Evolutionary conservation across 2,113 vertebrate species (phyloP).

Genomic region (Tenrec ecaudatus): DNA sequence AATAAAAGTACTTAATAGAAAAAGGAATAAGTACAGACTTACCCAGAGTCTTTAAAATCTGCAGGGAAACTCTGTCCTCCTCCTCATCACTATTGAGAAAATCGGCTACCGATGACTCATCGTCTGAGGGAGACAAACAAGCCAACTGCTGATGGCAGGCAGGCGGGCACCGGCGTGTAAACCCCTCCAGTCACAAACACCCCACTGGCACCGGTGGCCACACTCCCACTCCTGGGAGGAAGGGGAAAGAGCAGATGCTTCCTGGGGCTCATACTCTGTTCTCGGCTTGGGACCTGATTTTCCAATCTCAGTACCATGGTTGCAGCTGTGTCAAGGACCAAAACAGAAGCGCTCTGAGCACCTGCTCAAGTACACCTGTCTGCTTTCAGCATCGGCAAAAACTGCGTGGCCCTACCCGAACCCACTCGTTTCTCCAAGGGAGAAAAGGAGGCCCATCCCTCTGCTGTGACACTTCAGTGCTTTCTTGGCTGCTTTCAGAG

Average conservation of each 20-base stretch:
- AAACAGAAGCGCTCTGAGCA: background rate
- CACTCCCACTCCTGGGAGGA: background rate
- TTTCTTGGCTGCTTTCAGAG: background rate
- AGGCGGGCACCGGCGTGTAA: too few relatives aligned
- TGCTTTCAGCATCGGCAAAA: background rate
- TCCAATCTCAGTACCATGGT: background rate
- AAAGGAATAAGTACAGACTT: conserved; percentile 67
- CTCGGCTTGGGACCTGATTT: background rate
- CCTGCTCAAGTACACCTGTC: background rate
- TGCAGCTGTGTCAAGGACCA: background rate
- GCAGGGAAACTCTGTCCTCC: conserved; percentile 90
- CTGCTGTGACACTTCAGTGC: background rate
- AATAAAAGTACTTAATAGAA: background rate
- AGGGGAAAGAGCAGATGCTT: background rate
- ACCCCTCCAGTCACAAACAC: background rate
- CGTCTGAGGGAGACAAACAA: conserved; percentile 26
- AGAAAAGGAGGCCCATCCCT: background rate
- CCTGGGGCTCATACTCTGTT: background rate
- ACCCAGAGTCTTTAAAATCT: conserved; percentile 92
- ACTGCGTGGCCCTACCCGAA: background rate
- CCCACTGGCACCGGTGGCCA: background rate
- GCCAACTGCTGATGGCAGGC: background rate
- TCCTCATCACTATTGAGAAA: conserved; percentile 90
- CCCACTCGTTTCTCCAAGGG: conserved; percentile 5
- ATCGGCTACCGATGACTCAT: conserved; percentile 85